Evolutionary conservation across 53 echinoderm and acorn worm species (phyloP), one percentile per base, ranked within the genome.

Genomic region (Henricia sp.): DNA sequence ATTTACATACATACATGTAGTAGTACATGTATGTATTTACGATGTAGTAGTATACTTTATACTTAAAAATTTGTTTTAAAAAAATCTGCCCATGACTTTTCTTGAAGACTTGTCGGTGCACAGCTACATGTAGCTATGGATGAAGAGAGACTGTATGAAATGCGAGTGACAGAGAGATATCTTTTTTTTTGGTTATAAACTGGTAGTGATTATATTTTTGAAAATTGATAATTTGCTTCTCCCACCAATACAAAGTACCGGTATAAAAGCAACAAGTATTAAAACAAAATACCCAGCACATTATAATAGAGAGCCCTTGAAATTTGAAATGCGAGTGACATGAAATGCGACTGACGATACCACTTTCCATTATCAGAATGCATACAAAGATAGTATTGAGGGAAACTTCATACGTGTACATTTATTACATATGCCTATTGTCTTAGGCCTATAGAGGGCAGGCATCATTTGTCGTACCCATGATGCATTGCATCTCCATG

Each of bases 291-390:
- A 68, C 68, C 68, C 4, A 43, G 3, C 68, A 68, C 68, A 68
- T 68, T 39, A 68, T 23, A 68, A 68, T 68, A 40, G 14, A 43
- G 25, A 60, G 68, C 68, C 68, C 68, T 32, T 65, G 65, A 65
- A 65, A 65, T 66, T 66, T 66, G 66, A 66, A 66, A 66, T 38
- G 33, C 66, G 66, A 66, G 38, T 66, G 66, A 66, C 66, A 37
- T 71, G 74, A 35, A 73, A 73, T 73, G 55, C 75, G 56, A 75
- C 37, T 75, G 75, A 75, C 58, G 39, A 9, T 75, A 75, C 37
- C 25, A 38, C 24, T 75, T 37, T 57, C 10, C 24, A 38, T 35
- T 57, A 75, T 39, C 54, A 54, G 39, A 75, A 54, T 75, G 75
- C 25, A 17, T 33, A 56, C 39, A 37, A 11, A 75, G 75, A 42